phyloP scores from a whole-genome alignment of 1,140 invertebrate species.

The Wiebesia pumilae region DNA sequence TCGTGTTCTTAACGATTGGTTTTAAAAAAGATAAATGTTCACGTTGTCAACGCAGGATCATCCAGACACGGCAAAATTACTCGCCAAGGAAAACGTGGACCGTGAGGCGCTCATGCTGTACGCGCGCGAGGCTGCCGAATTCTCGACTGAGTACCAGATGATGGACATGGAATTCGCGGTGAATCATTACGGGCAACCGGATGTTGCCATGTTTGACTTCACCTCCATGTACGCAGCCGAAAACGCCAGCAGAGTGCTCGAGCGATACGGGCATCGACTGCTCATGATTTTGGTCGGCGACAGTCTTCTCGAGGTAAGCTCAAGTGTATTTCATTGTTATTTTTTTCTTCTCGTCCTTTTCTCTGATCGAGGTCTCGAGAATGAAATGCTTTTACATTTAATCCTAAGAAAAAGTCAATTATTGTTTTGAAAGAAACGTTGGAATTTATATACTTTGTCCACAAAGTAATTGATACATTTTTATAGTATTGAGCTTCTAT shows the following conservation, averaged over 20 bases:
- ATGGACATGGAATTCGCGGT: conserved; percentile 95
- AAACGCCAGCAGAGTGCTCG: conserved; percentile 90
- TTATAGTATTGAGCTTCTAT: no score
- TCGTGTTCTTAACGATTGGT: no score
- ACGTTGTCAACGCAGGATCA: conserved; percentile 80
- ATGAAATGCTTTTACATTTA: no score
- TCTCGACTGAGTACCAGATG: conserved; percentile 94
- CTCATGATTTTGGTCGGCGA: conserved; percentile 95
- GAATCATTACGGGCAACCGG: conserved; percentile 97
- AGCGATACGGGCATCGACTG: conserved; percentile 86
- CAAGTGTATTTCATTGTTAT: background rate
- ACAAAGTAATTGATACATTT: no score
- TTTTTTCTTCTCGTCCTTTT: background rate
- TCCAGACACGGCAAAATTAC: conserved; percentile 89
- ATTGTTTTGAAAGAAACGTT: no score
- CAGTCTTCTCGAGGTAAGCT: conserved; percentile 89
- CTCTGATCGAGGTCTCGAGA: background rate
- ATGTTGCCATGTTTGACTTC: conserved; percentile 99
- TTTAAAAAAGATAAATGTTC: background rate
- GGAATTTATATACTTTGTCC: no score
- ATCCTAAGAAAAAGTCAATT: no score
- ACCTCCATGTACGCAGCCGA: conserved; percentile 99
- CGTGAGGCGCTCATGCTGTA: conserved; percentile 92
- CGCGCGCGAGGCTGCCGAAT: conserved; percentile 95
- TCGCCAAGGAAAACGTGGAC: conserved; percentile 93